Evolutionary conservation across 2,888 invertebrate species (phyloP).

Genomic region (Gasteruption jaculator): DNA sequence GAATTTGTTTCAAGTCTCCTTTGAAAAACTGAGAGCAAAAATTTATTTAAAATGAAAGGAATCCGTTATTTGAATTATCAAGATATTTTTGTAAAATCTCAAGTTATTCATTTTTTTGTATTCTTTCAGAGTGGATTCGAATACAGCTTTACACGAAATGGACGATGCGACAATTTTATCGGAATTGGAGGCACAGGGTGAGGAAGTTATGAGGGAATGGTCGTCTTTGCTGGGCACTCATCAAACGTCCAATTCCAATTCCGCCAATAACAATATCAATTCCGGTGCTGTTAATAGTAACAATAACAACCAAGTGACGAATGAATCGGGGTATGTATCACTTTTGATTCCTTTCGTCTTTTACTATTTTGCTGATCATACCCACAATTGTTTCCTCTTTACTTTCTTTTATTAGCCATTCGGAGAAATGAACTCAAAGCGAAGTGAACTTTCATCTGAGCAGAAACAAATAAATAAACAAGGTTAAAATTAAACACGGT

Average conservation of each 20-base stretch:
- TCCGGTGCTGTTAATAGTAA: conserved; percentile 31
- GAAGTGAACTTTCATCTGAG: too few species aligned
- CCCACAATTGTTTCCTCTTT: too few species aligned
- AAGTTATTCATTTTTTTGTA: conserved; percentile 1
- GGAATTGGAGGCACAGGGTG: conserved; percentile 54
- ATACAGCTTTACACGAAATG: conserved; percentile 53
- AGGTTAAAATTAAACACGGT: too few species aligned
- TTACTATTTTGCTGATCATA: too few species aligned
- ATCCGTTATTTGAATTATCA: neutral
- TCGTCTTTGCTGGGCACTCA: conserved; percentile 53
- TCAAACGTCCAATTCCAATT: conserved; percentile 36
- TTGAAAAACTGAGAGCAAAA: too few species aligned
- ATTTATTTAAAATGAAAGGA: neutral
- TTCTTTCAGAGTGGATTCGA: conserved; percentile 39
- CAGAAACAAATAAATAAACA: too few species aligned
- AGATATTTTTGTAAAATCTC: neutral
- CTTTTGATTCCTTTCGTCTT: too few species aligned
- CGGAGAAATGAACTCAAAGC: too few species aligned
- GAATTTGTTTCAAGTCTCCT: too few species aligned
- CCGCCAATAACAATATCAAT: conserved; percentile 42
- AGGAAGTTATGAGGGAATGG: conserved; percentile 58
- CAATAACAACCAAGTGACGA: conserved; percentile 38
- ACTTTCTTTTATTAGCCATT: too few species aligned
- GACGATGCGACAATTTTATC: conserved; percentile 55
- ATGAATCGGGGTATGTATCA: conserved; percentile 47